Percentiles rank a stretch among this genome's conserved stretches.
Conservation (phyloP, 2,113 vertebrate genomes). For the Psilopsiagon aymara region DNA sequence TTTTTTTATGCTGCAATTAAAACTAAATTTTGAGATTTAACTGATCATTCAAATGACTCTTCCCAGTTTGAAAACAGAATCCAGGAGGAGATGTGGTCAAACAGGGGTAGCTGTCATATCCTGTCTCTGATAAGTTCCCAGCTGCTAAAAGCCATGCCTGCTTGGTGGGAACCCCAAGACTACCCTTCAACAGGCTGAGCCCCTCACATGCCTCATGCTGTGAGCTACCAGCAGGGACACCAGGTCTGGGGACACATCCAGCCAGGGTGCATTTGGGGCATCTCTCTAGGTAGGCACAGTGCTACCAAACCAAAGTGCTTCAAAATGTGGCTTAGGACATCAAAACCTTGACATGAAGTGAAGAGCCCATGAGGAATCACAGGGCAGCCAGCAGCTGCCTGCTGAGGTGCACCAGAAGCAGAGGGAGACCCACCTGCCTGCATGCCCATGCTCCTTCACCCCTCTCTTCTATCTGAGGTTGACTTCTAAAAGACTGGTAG, state of each 20-base stretch:
- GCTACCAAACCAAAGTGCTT: neutral
- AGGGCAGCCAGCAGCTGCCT: neutral
- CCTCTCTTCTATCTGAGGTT: neutral
- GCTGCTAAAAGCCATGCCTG: neutral
- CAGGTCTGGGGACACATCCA: neutral
- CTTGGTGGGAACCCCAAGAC: neutral
- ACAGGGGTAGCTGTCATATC: neutral
- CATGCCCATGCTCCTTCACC: accelerated
- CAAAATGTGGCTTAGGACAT: neutral
- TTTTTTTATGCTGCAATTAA: neutral
- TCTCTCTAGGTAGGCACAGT: neutral
- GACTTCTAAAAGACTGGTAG: neutral
- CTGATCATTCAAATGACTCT: neutral
- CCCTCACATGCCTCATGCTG: accelerated
- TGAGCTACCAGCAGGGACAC: accelerated
- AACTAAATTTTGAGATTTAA: neutral
- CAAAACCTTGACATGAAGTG: neutral
- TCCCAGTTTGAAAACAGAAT: neutral
- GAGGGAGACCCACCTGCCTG: accelerated
- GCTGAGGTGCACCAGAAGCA: neutral
- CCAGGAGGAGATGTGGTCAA: neutral
- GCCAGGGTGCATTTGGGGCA: accelerated
- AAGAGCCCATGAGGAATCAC: neutral
- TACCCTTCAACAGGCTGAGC: accelerated
- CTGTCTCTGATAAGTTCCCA: neutral